Base-by-base conservation (phyloP, 64 coral and sea anemone genomes). In the Actinia equina region DNA sequence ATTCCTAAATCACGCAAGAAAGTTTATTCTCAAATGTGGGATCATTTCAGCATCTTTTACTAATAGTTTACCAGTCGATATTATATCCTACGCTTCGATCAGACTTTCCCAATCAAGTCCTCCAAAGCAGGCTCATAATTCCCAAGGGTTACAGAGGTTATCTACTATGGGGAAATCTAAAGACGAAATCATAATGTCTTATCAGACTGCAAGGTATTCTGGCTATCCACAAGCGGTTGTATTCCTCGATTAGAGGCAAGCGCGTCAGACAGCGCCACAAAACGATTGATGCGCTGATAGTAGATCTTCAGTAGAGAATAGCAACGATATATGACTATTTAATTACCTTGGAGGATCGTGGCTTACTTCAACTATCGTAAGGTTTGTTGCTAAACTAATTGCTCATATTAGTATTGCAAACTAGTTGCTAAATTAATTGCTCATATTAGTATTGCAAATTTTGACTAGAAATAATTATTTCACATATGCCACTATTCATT, bases 101-200 rank as follows among this genome's bases (percentile, higher is more conserved):
- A 69, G 63, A 23, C 63, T 69, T 69, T 60, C 63, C 23, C 7
- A 41, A 74, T 74, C 9, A 42, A 41, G 25, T 26, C 69, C 23
- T 30, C 12, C 69, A 41, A 74, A 74, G 11, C 69, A 22, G 63
- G 8, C 19, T 23, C 63, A 69, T 69, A 69, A 74, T 74, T 74
- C 69, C 7, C n/a, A 74, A 74, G 14, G 69, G 69, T 74, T 26
- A 74, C 69, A 74, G 23, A 74, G 69, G 69, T 74, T 74, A 74
- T 74, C 69, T 30, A 30, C 25, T 8, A 74, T 74, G 69, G 26
- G 12, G 10, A 13, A 74, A 10, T 74, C 20, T 26, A 30, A 74
- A 26, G 69, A 74, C 69, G 26, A 74, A 74, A 74, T 26, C 69
- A 74, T 41, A 74, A 74, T 74, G 41, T 14, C 69, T 74, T 74